These are phyloP conservation scores for Bombus haemorrhoidalis DNA, from an alignment of 1,140 invertebrate genomes.

Conservation along the genomic window DNA sequence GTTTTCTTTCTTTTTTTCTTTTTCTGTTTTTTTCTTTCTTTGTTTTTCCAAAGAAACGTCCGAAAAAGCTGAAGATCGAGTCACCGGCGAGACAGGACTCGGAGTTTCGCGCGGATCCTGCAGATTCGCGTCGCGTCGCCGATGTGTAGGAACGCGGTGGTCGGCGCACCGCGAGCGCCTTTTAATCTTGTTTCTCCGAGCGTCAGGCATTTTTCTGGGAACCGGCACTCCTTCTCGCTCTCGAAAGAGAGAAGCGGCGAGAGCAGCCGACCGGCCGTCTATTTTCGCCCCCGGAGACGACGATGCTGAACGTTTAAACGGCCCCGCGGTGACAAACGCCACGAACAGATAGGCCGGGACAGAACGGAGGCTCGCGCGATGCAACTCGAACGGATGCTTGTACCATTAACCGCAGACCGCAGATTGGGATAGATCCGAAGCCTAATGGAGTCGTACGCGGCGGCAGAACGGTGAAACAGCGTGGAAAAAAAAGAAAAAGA, in stretches of 20 bases:
- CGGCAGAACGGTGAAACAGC: background rate
- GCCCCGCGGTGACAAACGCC: conserved; percentile 61
- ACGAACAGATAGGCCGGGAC: conserved; percentile 38
- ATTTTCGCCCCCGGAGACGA: conserved; percentile 65
- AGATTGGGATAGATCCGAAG: conserved; percentile 62
- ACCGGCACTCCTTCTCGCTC: conserved; percentile 53
- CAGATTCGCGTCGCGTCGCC: background rate
- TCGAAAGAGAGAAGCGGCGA: conserved; percentile 5
- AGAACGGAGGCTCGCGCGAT: conserved; percentile 34
- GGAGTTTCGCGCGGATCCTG: background rate
- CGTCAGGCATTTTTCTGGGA: conserved; percentile 70
- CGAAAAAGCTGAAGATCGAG: too few relatives aligned
- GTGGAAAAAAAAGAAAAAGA: background rate
- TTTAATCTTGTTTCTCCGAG: conserved; percentile 68
- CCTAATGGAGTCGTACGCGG: conserved; percentile 59
- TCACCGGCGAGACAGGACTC: background rate
- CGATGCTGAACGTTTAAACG: conserved; percentile 61
- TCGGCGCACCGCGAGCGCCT: conserved; percentile 23
- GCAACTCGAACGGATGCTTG: conserved; percentile 55
- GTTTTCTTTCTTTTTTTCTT: too few relatives aligned
- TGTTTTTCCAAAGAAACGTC: too few relatives aligned
- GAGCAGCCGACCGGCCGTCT: conserved; percentile 55
- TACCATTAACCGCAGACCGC: conserved; percentile 63
- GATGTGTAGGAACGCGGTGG: background rate
- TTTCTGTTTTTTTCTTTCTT: too few relatives aligned